These are phyloP conservation scores for Phymastichus coffea DNA, from an alignment of 1,140 invertebrate genomes.

Conservation along the genomic window DNA sequence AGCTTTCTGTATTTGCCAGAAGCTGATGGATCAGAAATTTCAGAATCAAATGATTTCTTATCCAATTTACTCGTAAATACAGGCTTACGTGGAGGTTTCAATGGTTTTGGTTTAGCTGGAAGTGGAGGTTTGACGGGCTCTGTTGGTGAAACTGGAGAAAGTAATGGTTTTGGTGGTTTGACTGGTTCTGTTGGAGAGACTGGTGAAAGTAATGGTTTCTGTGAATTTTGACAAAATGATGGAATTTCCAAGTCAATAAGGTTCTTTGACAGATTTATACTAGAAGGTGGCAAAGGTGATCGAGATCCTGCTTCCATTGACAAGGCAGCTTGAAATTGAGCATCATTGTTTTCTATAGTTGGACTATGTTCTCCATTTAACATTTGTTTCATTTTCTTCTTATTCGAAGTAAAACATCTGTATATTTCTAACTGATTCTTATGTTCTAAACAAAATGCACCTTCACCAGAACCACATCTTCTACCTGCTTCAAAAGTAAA, in stretches of 20 bases:
- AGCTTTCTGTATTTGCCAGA: conserved; percentile 40
- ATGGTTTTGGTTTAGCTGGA: conserved; percentile 62
- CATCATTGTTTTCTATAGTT: conserved; percentile 70
- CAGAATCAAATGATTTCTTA: conserved; percentile 44
- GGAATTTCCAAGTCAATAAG: conserved; percentile 54
- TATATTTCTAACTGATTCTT: conserved; percentile 79
- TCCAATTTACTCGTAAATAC: conserved; percentile 48
- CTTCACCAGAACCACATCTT: conserved; percentile 84
- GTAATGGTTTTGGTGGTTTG: neutral
- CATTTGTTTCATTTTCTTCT: conserved; percentile 82
- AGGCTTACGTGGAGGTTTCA: conserved; percentile 67
- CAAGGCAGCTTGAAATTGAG: conserved; percentile 70
- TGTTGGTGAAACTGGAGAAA: conserved; percentile 16
- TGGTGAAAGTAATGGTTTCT: conserved; percentile 35
- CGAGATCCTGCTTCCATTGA: conserved; percentile 75
- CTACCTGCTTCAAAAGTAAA: conserved; percentile 90
- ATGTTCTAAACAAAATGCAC: conserved; percentile 77
- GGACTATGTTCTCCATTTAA: conserved; percentile 66
- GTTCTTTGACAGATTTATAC: conserved; percentile 59
- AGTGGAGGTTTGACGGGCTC: conserved; percentile 41
- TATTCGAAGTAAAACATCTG: conserved; percentile 73
- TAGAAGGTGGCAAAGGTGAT: conserved; percentile 71
- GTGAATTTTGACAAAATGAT: conserved; percentile 45
- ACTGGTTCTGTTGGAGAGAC: conserved; percentile 22
- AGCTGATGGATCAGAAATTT: conserved; percentile 33